Evolutionary conservation across 1,140 invertebrate genomes (phyloP).

Genomic region (Phocides pigmalion): DNA sequence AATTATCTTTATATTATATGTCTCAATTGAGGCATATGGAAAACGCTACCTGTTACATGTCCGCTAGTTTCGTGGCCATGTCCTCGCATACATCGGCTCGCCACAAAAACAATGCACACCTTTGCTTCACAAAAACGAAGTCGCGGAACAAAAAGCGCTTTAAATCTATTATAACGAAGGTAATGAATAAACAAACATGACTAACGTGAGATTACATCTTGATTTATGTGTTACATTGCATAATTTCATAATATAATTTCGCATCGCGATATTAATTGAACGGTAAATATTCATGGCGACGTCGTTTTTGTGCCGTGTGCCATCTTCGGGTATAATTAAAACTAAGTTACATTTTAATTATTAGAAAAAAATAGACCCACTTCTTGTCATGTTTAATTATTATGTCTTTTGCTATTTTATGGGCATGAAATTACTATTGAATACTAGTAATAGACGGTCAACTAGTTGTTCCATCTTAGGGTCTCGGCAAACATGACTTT

Average conservation of each 20-base stretch:
- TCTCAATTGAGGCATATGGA: too few species aligned
- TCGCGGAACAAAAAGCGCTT: slow-evolving; percentile 28
- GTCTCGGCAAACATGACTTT: neutral
- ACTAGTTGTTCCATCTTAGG: neutral
- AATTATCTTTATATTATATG: too few species aligned
- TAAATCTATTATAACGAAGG: slow-evolving; percentile 47
- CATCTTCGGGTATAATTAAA: slow-evolving; percentile 11
- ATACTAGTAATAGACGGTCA: neutral
- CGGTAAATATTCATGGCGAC: slow-evolving; percentile 17
- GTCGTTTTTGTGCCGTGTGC: neutral
- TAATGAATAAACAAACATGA: slow-evolving; percentile 47
- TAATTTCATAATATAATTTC: slow-evolving; percentile 35
- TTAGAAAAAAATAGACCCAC: neutral
- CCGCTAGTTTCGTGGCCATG: slow-evolving; percentile 1
- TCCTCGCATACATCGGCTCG: slow-evolving; percentile 13
- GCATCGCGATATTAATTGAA: slow-evolving; percentile 29
- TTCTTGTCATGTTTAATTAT: neutral
- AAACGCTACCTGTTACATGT: neutral
- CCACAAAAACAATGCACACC: slow-evolving; percentile 34
- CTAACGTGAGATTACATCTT: slow-evolving; percentile 40
- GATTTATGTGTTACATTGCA: slow-evolving; percentile 21
- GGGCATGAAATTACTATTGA: neutral
- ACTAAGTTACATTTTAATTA: neutral
- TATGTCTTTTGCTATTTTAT: neutral
- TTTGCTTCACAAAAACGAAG: slow-evolving; percentile 33